Evolutionary conservation across 2,888 invertebrate species (phyloP).

Genomic region (Noctua pronuba): DNA sequence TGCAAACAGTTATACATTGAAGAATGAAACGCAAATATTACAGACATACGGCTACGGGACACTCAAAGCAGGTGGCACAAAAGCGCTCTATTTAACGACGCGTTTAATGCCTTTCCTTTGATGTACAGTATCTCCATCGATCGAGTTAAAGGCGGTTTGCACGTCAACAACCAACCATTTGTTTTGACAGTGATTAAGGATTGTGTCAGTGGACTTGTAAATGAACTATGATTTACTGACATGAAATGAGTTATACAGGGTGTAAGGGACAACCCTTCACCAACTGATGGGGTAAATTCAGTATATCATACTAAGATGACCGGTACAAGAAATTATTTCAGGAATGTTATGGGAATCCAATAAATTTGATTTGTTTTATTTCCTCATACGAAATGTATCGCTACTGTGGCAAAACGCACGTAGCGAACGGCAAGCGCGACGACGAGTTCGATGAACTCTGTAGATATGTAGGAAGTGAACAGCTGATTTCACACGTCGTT

Average conservation of each 20-base stretch:
- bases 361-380: no score
- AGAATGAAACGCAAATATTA: constrained; percentile 49
- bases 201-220: constrained; percentile 41
- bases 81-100: constrained; percentile 65
- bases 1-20: constrained; percentile 16
- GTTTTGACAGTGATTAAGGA: constrained; percentile 52
- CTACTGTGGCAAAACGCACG: no score
- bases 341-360: no score
- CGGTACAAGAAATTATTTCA: no score
- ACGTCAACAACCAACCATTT: constrained; percentile 43
- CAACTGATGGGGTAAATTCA: no score
- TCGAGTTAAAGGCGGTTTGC: constrained; percentile 44
- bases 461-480: no score
- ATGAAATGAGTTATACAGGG: constrained; percentile 13
- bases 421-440: no score
- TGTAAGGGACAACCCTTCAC: no score
- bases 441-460: no score
- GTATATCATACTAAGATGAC: no score
- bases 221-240: constrained; percentile 38
- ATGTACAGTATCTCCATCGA: constrained; percentile 64
- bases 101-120: constrained; percentile 73
- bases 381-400: no score
- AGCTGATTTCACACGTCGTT: no score
- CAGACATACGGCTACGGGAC: constrained; percentile 26
- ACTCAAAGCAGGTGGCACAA: constrained; percentile 63